phyloP scores from a whole-genome alignment of 1,140 invertebrate genomes.

The Capitella teleta region DNA sequence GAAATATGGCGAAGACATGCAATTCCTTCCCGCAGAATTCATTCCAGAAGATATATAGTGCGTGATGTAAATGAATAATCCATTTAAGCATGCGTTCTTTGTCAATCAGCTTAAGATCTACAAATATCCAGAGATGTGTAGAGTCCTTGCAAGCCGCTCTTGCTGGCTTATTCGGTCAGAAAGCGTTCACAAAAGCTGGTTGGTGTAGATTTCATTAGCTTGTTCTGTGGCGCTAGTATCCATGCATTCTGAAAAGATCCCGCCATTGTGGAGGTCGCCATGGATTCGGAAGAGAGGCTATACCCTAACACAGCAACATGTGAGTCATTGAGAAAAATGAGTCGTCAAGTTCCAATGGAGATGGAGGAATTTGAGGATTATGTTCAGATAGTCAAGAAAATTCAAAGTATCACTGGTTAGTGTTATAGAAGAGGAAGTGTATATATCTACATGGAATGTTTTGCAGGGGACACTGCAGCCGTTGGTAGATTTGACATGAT shows the following conservation, averaged over 20 bases:
- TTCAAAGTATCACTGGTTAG: too few species aligned
- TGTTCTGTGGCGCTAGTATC: background rate
- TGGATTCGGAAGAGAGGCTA: background rate
- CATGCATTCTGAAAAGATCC: background rate
- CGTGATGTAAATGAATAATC: background rate
- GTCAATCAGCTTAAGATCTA: background rate
- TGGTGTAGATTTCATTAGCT: background rate
- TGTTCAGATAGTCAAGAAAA: background rate
- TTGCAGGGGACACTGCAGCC: too few species aligned
- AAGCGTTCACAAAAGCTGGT: background rate
- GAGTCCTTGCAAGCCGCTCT: background rate
- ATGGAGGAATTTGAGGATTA: background rate
- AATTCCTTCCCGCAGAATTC: slow-evolving; percentile 5
- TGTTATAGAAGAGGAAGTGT: too few species aligned
- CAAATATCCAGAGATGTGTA: background rate
- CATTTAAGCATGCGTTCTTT: background rate
- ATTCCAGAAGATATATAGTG: slow-evolving; percentile 5
- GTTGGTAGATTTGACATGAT: too few species aligned
- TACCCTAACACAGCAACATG: background rate
- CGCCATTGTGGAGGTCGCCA: background rate
- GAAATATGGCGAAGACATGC: background rate
- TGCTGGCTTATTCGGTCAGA: background rate
- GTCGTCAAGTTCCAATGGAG: background rate
- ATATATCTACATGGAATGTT: too few species aligned
- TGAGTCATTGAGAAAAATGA: too few species aligned